Base-by-base conservation (phyloP, 2,888 invertebrate genomes). In the Strigamia transsilvanica region DNA sequence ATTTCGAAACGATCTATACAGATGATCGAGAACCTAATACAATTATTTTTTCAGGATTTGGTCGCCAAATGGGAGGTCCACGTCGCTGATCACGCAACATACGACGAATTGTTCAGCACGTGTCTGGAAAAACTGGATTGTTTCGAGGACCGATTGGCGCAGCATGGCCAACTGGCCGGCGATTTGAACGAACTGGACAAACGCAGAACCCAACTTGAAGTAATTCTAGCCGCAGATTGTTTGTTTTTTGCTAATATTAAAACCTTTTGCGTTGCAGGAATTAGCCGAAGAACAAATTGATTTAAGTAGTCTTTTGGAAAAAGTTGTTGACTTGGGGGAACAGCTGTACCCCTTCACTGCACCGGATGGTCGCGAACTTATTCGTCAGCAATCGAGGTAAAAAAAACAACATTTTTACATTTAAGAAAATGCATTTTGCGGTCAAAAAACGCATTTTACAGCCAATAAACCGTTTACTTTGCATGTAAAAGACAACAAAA, bases 341-440 rank as follows among this genome's bases (percentile, higher is more conserved):
- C 95, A 94, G 87, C 89, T 98, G 0, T 98, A 97, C 86, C 92
- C 94, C 0, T 96, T 96, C 86, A 98, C 98, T 0, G 96, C 97
- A 80, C 96, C 97, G 0, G 97, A 98, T 86, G 98, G 98, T 2
- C 91, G 98, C 85, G 98, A 98, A 90, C 92, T 94, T 5, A 94
- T 98, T 82, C 91, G 98, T 15, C 95, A 96, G 87, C 96, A 97
- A 87, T 90, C 98, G 81, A 86, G 88, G 84, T 85, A 34, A 34
- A 34, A n/a, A n/a, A n/a, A n/a, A n/a, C n/a, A n/a, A n/a, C n/a
- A n/a, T n/a, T n/a, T n/a, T n/a, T n/a, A n/a, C n/a, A n/a, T n/a
- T n/a, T n/a, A n/a, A n/a, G n/a, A n/a, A n/a, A n/a, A n/a, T n/a
- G n/a, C n/a, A n/a, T n/a, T n/a, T n/a, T n/a, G n/a, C n/a, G n/a